Evolutionary conservation across 2,113 vertebrate genomes (phyloP).

Genomic region (Potamarius usumacintae): DNA sequence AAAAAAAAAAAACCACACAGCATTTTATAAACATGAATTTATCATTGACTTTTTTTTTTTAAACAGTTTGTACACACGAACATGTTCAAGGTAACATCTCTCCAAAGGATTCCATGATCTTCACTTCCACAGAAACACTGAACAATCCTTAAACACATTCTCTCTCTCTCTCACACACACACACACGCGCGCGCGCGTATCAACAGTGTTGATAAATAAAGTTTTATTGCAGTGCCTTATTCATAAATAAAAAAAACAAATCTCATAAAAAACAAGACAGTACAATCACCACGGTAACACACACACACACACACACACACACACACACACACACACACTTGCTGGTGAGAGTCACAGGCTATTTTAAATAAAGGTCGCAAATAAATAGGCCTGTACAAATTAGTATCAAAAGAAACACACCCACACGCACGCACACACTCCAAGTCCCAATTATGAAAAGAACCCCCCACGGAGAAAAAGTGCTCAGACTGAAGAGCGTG

Average conservation of each 20-base stretch:
- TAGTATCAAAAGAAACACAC: background rate
- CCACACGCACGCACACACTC: background rate
- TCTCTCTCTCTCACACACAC: background rate
- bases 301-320: background rate
- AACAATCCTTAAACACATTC: background rate
- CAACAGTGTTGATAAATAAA: constrained; percentile 65
- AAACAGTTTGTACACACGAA: background rate
- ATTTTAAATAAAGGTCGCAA: constrained; percentile 5
- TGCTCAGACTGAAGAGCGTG: constrained; percentile 6
- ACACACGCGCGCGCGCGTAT: no score
- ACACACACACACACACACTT: background rate
- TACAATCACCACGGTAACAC: background rate
- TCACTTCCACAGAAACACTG: background rate
- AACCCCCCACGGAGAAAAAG: background rate
- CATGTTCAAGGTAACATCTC: background rate
- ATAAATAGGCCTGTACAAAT: constrained; percentile 2
- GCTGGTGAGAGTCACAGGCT: background rate
- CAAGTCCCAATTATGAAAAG: background rate
- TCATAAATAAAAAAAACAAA: constrained; percentile 70
- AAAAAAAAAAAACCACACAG: background rate
- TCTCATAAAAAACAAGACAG: constrained; percentile 11
- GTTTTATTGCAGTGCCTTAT: constrained; percentile 74
- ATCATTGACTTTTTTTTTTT: background rate
- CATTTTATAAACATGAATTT: background rate
- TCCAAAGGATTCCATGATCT: background rate